Evolutionary conservation across 1,140 invertebrate species (phyloP).

Genomic region (Trypoxylus dichotomus): DNA sequence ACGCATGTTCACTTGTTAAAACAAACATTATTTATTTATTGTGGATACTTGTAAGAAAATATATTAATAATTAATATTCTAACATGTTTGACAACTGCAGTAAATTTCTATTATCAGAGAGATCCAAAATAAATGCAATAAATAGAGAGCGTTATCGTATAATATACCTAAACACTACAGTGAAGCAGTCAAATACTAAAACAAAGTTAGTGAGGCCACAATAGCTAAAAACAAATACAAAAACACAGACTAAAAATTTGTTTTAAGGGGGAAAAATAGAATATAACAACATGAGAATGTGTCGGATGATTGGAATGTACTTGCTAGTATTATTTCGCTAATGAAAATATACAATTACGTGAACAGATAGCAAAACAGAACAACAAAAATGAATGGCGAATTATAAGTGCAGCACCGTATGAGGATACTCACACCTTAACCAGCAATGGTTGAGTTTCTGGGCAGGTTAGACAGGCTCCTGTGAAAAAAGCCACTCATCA

Average conservation of each 20-base stretch:
- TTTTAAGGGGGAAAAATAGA: not conserved
- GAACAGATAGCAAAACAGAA: not conserved
- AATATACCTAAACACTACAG: not conserved
- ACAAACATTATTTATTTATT: too few relatives aligned
- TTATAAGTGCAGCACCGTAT: not conserved
- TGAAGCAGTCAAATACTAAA: not conserved
- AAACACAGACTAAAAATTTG: not conserved
- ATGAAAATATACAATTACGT: not conserved
- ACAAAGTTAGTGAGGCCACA: not conserved
- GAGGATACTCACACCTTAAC: conserved; percentile 24
- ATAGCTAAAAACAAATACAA: not conserved
- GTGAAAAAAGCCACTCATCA: conserved; percentile 29
- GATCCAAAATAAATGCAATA: too few relatives aligned
- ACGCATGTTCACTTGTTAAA: too few relatives aligned
- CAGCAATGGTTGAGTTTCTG: conserved; percentile 16
- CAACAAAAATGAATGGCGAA: not conserved
- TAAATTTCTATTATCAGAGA: too few relatives aligned
- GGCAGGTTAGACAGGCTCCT: conserved; percentile 29
- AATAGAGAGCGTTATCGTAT: too few relatives aligned
- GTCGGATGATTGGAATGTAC: not conserved
- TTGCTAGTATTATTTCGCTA: not conserved
- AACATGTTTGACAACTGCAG: too few relatives aligned
- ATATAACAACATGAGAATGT: not conserved
- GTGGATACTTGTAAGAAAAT: too few relatives aligned
- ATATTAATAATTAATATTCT: too few relatives aligned